Evolutionary conservation across 2,113 vertebrate genomes (phyloP), one percentile per base, ranked within the genome.

Genomic region (Petrocephalus zakoni): DNA sequence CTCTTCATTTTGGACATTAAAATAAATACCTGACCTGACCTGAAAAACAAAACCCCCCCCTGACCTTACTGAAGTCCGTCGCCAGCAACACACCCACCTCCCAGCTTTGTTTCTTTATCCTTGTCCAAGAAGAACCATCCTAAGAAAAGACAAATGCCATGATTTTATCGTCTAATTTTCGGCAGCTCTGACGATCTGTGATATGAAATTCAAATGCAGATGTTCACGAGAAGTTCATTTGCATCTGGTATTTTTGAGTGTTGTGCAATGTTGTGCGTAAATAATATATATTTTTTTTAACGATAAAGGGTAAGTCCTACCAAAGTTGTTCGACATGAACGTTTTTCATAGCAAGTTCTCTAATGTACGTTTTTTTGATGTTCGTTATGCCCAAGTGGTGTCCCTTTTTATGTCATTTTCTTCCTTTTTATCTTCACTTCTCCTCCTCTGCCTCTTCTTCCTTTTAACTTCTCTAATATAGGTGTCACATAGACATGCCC

Each of bases 281-380:
- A 19, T n/a, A 68, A 68, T 78, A 78, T 19, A 19, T 78, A 78
- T 78, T 78, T 78, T 78, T 78, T 53, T 78, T 78, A 68, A 46
- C 19, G n/a, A 56, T 19, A 86, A 34, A 86, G 13, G 84, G 84
- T 86, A 86, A 86, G 84, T 86, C 49, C 52, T 86, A 4, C 51
- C 25, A 55, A 55, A 19, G 52, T 85, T 52, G 47, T n/a, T 29
- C 47, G 11, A 25, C 51, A 10, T 29, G 25, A 25, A 85, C 49
- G 49, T 52, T 52, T 52, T 85, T 29, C 22, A 52, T 52, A 85
- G 19, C 21, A 1, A 22, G 10, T 55, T 51, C 8, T 34, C 21
- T 53, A 17, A 55, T 34, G 46, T 83, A 8, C 21, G 5, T 53
- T 53, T 49, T 49, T 29, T 55, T 13, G 84, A 13, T 55, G 84